Evolutionary conservation across 2,797 vertebrate species (phyloP).

Genomic region (Sebastes itinus): DNA sequence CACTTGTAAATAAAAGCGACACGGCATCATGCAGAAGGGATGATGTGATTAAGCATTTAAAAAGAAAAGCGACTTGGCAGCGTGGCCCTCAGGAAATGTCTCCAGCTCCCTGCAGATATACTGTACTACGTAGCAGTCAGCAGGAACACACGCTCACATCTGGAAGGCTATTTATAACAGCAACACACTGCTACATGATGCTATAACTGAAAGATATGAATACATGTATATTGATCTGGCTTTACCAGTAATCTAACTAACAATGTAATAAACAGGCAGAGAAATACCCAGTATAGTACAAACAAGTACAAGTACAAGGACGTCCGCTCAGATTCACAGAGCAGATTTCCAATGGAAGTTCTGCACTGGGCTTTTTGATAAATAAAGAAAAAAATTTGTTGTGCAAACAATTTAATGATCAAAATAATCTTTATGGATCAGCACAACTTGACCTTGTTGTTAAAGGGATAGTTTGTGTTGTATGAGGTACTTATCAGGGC

Average conservation of each 20-base stretch:
- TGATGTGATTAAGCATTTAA: background rate
- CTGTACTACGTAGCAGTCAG: background rate
- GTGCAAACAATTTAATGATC: background rate
- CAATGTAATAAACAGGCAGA: background rate
- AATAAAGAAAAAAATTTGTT: background rate
- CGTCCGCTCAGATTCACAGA: background rate
- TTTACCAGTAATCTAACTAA: background rate
- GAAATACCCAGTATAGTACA: background rate
- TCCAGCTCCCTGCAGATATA: conserved; percentile 10
- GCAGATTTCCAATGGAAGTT: background rate
- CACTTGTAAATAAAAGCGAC: background rate
- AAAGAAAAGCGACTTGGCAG: background rate
- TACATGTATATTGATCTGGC: background rate
- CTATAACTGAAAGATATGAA: background rate
- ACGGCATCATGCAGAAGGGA: background rate
- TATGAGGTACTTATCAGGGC: too few species aligned
- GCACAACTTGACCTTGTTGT: background rate
- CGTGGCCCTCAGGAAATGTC: conserved; percentile 20
- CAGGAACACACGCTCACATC: background rate
- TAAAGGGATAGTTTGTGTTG: too few species aligned
- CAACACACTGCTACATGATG: background rate
- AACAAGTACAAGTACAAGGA: background rate
- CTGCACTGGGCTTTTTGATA: background rate
- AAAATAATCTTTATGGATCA: background rate
- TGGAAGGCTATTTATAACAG: conserved; percentile 6